These are phyloP conservation scores for Melieria omissa DNA, from an alignment of 2,888 invertebrate genomes.

Conservation along the genomic window DNA sequence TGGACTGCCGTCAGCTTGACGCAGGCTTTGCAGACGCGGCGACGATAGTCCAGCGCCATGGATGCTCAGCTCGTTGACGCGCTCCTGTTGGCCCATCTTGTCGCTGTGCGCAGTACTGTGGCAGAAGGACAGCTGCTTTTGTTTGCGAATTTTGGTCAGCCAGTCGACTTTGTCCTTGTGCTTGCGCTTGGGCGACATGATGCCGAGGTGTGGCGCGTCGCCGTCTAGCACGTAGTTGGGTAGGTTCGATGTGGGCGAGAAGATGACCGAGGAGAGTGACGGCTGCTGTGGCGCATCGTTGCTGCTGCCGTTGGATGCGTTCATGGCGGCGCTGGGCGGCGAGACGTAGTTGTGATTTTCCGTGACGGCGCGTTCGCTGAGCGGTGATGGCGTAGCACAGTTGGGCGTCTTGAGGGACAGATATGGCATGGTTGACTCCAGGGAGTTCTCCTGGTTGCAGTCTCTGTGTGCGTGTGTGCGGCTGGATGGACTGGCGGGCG, in stretches of 20 bases:
- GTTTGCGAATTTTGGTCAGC: slow-evolving; percentile 75
- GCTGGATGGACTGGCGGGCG: slow-evolving; percentile 37
- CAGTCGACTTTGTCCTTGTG: slow-evolving; percentile 76
- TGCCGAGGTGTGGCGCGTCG: slow-evolving; percentile 78
- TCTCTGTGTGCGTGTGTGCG: slow-evolving; percentile 43
- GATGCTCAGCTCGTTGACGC: not conserved
- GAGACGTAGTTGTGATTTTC: slow-evolving; percentile 53
- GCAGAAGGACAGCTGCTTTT: slow-evolving; percentile 65
- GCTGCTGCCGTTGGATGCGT: not conserved
- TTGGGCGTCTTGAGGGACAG: not conserved
- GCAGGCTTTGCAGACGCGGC: slow-evolving; percentile 60
- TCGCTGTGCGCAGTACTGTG: slow-evolving; percentile 55
- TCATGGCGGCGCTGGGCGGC: slow-evolving; percentile 50
- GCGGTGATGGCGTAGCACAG: slow-evolving; percentile 49
- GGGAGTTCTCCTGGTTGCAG: slow-evolving; percentile 57
- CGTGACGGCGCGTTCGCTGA: slow-evolving; percentile 51
- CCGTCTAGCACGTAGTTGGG: slow-evolving; percentile 83
- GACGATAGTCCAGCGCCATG: slow-evolving; percentile 48
- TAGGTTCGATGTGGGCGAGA: slow-evolving; percentile 76
- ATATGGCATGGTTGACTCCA: slow-evolving; percentile 38
- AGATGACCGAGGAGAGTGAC: slow-evolving; percentile 55
- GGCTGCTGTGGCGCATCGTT: slow-evolving; percentile 47
- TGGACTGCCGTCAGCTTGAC: slow-evolving; percentile 58
- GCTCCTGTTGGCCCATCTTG: slow-evolving; percentile 54
- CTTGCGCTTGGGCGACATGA: slow-evolving; percentile 76